Evolutionary conservation across 1,140 invertebrate species (phyloP), one percentile per base, ranked within the genome.

Genomic region (Drosophila kanapiae): DNA sequence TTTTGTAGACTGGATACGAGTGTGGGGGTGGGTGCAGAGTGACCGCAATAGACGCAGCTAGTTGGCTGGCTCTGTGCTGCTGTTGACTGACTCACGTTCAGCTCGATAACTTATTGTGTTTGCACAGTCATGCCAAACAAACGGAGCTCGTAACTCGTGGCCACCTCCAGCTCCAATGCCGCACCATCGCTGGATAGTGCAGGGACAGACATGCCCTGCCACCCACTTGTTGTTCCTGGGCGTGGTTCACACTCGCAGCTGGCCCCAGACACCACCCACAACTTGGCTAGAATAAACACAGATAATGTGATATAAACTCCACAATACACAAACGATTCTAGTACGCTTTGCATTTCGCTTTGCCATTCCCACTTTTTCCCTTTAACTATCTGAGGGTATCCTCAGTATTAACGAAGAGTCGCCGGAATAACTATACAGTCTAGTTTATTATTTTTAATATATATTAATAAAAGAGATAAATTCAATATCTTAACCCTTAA

Each of bases 261-360:
- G 43, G 29, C 60, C 64, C 62, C 29, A 33, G 49, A 43, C 38
- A 40, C 29, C 23, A 23, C 48, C 54, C 64, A 51, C 43, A 57
- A 69, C 67, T 61, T 61, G 60, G 83, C 80, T 82, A 79, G 78
- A 81, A 83, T 91, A 91, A 91, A 91, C 88, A 91, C 84, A 84
- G 88, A 91, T 91, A 91, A 91, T 91, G 88, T 88, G 88, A 85
- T 91, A 88, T 91, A 91, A 91, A 91, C 81, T 88, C 80, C 74
- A 84, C 84, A 88, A 80, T 87, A 83, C 76, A 86, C 84, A 88
- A 78, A 48, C 78, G 78, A 63, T 64, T 64, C 65, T 33, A 45
- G 51, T 67, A 35, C 62, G 51, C 65, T 72, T 72, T 59, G 43
- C 53, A 47, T 71, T 71, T 49, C 31, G 35, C 67, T 37, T 35